A percentile compares a stretch with the other conserved stretches of the same genome.
These are phyloP conservation scores for Cydia pomonella DNA, from an alignment of 1,140 invertebrate genomes.

Conservation along the genomic window DNA sequence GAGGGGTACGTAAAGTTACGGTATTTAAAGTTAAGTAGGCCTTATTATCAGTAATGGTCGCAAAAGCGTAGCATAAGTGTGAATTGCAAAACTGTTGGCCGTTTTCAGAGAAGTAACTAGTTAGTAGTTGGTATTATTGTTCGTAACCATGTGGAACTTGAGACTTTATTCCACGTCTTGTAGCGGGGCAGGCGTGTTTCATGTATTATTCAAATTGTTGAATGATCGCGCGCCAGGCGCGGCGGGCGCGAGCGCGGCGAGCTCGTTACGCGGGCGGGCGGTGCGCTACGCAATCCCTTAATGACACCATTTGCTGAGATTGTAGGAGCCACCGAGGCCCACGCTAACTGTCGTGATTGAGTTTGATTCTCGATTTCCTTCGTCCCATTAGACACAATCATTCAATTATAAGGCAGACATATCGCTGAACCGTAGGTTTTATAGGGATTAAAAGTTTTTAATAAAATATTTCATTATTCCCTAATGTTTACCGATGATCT, in stretches of 20 bases:
- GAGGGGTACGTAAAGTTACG: too few species aligned
- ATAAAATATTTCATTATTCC: too few species aligned
- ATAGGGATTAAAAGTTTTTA: neutral
- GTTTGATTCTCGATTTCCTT: constrained; percentile 32
- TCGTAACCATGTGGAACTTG: neutral
- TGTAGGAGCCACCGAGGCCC: constrained; percentile 44
- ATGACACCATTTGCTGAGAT: constrained; percentile 63
- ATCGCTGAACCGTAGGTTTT: neutral
- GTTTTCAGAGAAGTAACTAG: too few species aligned
- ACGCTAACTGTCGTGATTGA: constrained; percentile 45
- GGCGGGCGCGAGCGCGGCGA: constrained; percentile 37
- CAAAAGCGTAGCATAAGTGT: too few species aligned
- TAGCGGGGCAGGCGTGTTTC: constrained; percentile 41
- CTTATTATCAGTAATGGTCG: too few species aligned
- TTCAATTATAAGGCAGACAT: neutral
- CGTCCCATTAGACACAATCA: neutral
- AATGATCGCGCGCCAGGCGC: constrained; percentile 47
- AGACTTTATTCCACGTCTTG: constrained; percentile 23
- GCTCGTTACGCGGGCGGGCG: constrained; percentile 46
- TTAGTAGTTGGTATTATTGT: neutral
- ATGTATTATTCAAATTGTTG: constrained; percentile 66
- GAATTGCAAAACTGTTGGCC: too few species aligned
- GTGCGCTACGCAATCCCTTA: constrained; percentile 54
- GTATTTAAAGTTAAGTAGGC: too few species aligned
- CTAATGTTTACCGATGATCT: too few species aligned